A percentile compares a stretch with the other conserved stretches of the same genome.
phyloP scores from a whole-genome alignment of 2,888 invertebrate species.

The Lochmaea capreae region DNA sequence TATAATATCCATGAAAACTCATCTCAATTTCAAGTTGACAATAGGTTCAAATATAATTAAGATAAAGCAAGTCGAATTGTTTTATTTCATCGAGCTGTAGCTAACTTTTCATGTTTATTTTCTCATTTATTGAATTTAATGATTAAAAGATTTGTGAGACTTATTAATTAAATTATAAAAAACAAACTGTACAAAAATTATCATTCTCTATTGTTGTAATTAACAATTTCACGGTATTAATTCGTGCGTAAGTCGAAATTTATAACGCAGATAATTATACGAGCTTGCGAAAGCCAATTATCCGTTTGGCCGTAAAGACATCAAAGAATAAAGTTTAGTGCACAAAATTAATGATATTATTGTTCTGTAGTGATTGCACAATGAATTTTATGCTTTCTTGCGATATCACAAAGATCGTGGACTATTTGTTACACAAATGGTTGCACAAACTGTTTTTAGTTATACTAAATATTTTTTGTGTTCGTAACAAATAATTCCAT shows the following conservation, averaged over 20 bases:
- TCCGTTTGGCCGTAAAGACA: constrained; percentile 15
- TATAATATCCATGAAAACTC: too few relatives aligned
- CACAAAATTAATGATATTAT: constrained; percentile 30
- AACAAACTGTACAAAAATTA: background rate
- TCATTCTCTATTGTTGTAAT: background rate
- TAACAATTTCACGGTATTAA: constrained; percentile 21
- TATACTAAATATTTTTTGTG: background rate
- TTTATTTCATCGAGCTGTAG: too few relatives aligned
- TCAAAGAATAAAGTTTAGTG: constrained; percentile 24
- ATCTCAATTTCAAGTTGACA: too few relatives aligned
- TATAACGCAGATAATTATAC: background rate
- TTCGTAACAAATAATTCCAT: background rate
- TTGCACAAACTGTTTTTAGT: background rate
- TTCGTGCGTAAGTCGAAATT: constrained; percentile 18
- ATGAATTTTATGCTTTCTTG: constrained; percentile 35
- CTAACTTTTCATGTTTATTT: too few relatives aligned
- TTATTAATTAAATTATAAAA: background rate
- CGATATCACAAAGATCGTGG: constrained; percentile 32
- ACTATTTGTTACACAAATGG: constrained; percentile 21
- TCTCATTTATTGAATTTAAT: background rate
- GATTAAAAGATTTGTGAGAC: background rate
- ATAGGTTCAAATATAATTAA: too few relatives aligned
- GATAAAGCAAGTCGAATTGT: too few relatives aligned
- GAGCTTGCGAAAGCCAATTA: constrained; percentile 25
- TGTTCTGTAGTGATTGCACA: constrained; percentile 28